Conservation (phyloP, 2,797 vertebrate species). For the Hylomyscus alleni region DNA sequence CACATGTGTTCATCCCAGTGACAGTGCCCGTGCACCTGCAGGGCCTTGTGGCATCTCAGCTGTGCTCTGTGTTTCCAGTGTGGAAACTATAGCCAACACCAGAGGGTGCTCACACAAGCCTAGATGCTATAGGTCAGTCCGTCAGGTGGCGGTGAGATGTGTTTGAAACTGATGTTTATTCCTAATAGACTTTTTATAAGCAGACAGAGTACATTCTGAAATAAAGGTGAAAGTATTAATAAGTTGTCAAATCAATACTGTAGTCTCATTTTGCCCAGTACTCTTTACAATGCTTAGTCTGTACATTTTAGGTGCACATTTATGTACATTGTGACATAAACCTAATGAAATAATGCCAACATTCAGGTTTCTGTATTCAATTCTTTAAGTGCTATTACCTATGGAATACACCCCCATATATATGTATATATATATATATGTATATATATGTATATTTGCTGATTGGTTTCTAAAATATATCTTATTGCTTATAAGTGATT, state of each 20-base stretch:
- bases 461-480: slow-evolving; percentile 13
- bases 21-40: no score
- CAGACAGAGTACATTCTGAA: background rate
- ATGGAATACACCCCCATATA: no score
- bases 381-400: background rate
- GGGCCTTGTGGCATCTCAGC: background rate
- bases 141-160: background rate
- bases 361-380: background rate
- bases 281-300: background rate
- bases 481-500: background rate
- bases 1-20: background rate
- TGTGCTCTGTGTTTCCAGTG: background rate
- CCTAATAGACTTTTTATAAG: background rate
- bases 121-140: background rate
- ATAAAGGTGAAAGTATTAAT: background rate
- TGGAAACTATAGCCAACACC: background rate
- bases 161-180: background rate
- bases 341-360: background rate
- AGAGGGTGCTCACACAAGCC: background rate
- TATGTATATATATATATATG: background rate
- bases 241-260: background rate
- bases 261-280: background rate
- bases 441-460: no score
- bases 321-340: background rate
- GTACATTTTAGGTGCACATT: background rate